phyloP scores from a whole-genome alignment of 2,113 vertebrate genomes.

The Herpetotheres cachinnans region DNA sequence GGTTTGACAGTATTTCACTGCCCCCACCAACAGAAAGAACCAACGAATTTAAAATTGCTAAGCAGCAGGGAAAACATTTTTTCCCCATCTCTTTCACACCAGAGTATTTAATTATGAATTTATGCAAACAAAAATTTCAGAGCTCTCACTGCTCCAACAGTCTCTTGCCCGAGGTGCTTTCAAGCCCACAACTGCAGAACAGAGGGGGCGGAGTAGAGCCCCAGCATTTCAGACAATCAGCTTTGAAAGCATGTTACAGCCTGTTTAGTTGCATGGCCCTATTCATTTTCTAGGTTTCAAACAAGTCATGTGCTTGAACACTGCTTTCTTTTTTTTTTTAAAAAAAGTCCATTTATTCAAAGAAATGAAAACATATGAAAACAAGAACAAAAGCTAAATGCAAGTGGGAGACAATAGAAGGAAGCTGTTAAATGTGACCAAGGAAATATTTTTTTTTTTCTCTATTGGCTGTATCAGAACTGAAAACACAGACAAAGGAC shows the following conservation, averaged over 20 bases:
- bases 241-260: conserved; percentile 21
- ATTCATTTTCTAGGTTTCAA: neutral
- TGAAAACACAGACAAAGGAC: conserved; percentile 3
- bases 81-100: neutral
- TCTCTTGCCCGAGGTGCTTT: conserved; percentile 57
- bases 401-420: neutral
- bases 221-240: neutral
- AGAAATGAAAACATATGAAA: neutral
- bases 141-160: conserved; percentile 30
- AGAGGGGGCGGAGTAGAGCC: conserved; percentile 12
- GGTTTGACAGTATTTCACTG: neutral
- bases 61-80: conserved; percentile 37
- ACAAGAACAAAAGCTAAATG: neutral
- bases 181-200: conserved; percentile 9
- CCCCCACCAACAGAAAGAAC: conserved; percentile 2
- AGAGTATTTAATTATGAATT: conserved; percentile 67
- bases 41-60: conserved; percentile 7
- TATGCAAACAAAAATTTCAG: conserved; percentile 66
- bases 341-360: neutral
- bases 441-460: neutral
- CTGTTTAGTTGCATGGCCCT: neutral
- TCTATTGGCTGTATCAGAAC: neutral
- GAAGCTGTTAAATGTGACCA: neutral
- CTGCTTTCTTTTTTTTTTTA: neutral
- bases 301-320: neutral